phyloP scores from a whole-genome alignment of 2,113 vertebrate genomes.

The Pituophis catenifer region DNA sequence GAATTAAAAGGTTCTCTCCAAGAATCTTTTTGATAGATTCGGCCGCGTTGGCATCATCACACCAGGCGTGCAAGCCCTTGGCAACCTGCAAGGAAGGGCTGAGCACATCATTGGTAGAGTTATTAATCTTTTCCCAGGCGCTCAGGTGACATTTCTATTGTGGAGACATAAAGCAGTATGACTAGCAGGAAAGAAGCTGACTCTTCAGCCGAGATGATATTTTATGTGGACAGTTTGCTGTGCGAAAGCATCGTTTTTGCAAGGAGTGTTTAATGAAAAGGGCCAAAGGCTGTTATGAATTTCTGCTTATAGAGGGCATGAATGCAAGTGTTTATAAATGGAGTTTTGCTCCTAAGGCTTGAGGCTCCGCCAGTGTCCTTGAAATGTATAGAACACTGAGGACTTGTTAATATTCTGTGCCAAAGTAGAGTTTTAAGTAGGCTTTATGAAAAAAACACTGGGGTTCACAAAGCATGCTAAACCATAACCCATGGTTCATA shows the following conservation, averaged over 20 bases:
- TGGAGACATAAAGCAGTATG: not conserved
- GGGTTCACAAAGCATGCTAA: not conserved
- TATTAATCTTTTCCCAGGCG: constrained; percentile 13
- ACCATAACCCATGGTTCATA: not conserved
- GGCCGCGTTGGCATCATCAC: constrained; percentile 23
- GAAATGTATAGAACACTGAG: not conserved
- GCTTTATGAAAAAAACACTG: not conserved
- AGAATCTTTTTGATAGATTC: constrained; percentile 17
- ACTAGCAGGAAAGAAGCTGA: not conserved
- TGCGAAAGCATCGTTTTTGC: not conserved
- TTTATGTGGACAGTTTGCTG: constrained; percentile 10
- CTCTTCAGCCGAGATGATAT: not conserved
- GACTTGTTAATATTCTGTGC: not conserved
- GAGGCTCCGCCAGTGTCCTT: not conserved
- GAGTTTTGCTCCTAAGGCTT: not conserved
- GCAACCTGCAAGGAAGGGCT: not conserved
- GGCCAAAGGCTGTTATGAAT: not conserved
- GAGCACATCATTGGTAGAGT: not conserved
- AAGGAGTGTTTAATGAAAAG: not conserved
- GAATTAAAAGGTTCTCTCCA: constrained; percentile 23
- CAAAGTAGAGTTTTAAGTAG: not conserved
- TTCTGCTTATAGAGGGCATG: not conserved
- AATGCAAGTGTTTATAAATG: not conserved
- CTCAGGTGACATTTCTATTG: constrained; percentile 30
- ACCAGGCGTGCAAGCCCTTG: constrained; percentile 12